Base-by-base conservation (phyloP, 2,113 vertebrate species). In the Heliornis fulica region DNA sequence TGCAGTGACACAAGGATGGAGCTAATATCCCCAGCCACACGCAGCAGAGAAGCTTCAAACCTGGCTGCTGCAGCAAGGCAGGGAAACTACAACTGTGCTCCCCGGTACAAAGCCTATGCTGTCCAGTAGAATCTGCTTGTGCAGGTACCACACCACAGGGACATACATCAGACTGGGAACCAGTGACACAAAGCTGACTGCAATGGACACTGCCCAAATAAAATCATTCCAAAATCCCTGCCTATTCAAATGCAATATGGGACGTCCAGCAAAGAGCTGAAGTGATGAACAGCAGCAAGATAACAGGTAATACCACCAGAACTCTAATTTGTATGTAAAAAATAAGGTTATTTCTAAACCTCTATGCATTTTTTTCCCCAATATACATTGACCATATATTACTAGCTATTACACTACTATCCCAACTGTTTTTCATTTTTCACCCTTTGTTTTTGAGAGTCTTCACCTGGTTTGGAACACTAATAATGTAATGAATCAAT, bases 311-410 rank as follows among this genome's bases (percentile, higher is more conserved):
- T 6, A 79, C 29, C 56, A 22, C 28, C 4, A 38, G 4, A 3
- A 22, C 10, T 10, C 8, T 23, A 5, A 46, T 22, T 46, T 46
- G 20, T 46, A 21, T 46, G 22, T 46, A 46, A 46, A 46, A 46
- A 46, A 46, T 46, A 11, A 22, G 46, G 21, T 21, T 46, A 21
- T 46, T 46, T 46, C 20, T 46, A 22, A 46, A 46, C 22, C 8
- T 10, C 5, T 23, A 5, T 36, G 4, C 6, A 7, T 32, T 25
- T 48, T 25, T 17, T 63, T 26, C 64, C 22, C 48, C 76, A 32
- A 28, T 2, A 10, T 2, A 4, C 20, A 13, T 3, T 34, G n/a
- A 16, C 31, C 38, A 16, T 15, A 13, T 8, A 2, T 23, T 50
- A 13, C 15, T 4, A 21, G 34, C 23, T 79, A 13, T 25, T 59